phyloP scores from a whole-genome alignment of 2,888 invertebrate genomes.

The Leptinotarsa peninsularis region DNA sequence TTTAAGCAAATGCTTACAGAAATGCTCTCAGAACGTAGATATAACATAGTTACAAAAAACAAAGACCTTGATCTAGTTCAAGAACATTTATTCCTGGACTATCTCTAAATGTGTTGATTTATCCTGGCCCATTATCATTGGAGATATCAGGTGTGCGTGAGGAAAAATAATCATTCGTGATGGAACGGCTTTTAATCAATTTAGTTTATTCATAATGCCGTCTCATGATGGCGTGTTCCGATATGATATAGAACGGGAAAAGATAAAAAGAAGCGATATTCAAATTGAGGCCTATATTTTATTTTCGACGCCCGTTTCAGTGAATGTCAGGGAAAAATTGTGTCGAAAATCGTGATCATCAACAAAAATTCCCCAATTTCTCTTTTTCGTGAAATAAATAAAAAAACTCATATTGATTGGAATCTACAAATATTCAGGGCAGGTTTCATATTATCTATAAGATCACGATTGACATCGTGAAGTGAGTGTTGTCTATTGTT shows the following conservation, averaged over 20 bases:
- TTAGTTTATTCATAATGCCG: conserved; percentile 26
- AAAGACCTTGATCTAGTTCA: too few species aligned
- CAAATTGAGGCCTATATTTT: conserved; percentile 5
- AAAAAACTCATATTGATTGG: too few species aligned
- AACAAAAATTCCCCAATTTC: too few species aligned
- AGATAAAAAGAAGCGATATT: conserved; percentile 15
- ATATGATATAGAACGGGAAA: conserved; percentile 24
- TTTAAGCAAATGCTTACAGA: too few species aligned
- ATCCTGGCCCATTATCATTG: conserved; percentile 1
- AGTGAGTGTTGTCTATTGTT: too few species aligned
- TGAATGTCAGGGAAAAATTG: not conserved
- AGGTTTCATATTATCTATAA: too few species aligned
- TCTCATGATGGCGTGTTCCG: conserved; percentile 24
- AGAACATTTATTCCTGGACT: not conserved
- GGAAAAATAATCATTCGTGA: conserved; percentile 46
- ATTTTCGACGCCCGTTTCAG: not conserved
- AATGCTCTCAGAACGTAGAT: too few species aligned
- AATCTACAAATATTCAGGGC: too few species aligned
- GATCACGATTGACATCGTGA: too few species aligned
- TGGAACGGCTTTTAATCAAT: conserved; percentile 41
- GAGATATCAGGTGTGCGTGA: conserved; percentile 42
- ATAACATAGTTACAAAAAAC: too few species aligned
- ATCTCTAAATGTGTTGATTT: conserved; percentile 20
- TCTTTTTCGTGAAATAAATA: too few species aligned
- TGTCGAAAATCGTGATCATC: not conserved